A percentile compares a stretch with the other conserved stretches of the same genome.
Conservation (phyloP, 1,140 invertebrate genomes). For the Wiebesia pumilae region DNA sequence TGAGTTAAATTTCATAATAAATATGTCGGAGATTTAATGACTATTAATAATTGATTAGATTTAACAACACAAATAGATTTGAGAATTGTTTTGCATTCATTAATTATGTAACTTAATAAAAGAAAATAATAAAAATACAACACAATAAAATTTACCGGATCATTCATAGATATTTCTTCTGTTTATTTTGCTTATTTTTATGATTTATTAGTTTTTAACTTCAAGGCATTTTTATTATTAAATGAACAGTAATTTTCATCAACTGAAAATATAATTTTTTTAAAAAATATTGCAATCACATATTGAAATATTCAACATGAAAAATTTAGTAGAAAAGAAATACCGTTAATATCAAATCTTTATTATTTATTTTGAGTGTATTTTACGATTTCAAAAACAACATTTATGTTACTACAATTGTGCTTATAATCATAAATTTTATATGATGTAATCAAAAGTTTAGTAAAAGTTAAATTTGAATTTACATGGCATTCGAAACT, state of each 20-base stretch:
- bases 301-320: neutral
- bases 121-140: neutral
- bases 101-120: neutral
- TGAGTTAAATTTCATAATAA: neutral
- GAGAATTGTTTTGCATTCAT: conserved; percentile 3
- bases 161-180: neutral
- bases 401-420: no score
- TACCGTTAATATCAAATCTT: neutral
- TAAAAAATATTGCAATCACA: neutral
- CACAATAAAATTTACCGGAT: neutral
- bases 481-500: no score
- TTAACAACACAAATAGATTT: neutral
- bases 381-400: neutral
- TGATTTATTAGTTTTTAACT: neutral
- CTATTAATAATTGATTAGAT: conserved; percentile 1
- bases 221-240: neutral
- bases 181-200: neutral
- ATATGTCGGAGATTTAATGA: neutral
- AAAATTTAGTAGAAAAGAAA: neutral
- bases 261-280: neutral
- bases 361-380: neutral
- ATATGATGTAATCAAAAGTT: no score
- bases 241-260: neutral
- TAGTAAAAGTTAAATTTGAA: no score
- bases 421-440: no score